phyloP scores from a whole-genome alignment of 2,113 vertebrate species.

The Crotalus tigris region DNA sequence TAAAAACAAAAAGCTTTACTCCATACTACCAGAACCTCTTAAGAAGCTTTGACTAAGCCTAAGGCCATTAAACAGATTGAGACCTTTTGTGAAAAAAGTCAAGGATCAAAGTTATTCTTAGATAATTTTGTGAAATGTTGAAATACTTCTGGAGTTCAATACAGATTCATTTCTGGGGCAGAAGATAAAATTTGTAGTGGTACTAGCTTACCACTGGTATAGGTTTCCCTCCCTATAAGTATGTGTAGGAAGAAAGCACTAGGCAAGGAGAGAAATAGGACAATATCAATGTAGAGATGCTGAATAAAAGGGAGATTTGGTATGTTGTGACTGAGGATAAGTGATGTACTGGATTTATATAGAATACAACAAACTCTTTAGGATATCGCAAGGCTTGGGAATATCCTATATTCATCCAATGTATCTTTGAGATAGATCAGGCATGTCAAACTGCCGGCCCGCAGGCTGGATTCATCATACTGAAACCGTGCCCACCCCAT shows the following conservation, averaged over 20 bases:
- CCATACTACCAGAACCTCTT: neutral
- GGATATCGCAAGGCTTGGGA: neutral
- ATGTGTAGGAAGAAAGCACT: neutral
- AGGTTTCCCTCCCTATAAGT: neutral
- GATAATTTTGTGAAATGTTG: neutral
- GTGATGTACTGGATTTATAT: neutral
- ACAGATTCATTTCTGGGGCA: neutral
- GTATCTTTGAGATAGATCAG: neutral
- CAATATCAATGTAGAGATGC: neutral
- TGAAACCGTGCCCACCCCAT: no score
- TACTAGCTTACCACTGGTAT: neutral
- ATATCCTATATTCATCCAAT: neutral
- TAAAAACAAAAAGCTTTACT: neutral
- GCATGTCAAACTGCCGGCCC: no score
- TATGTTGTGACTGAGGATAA: neutral
- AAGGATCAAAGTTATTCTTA: neutral
- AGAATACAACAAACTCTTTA: neutral
- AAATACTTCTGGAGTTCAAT: neutral
- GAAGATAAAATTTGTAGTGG: neutral
- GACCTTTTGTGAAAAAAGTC: neutral
- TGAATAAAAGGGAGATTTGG: neutral
- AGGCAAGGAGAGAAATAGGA: neutral
- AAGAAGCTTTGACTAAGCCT: neutral
- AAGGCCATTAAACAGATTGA: neutral
- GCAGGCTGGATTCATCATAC: no score